These are phyloP conservation scores for Daphoenositta chrysoptera DNA, from an alignment of 2,113 vertebrate genomes.

Conservation along the genomic window DNA sequence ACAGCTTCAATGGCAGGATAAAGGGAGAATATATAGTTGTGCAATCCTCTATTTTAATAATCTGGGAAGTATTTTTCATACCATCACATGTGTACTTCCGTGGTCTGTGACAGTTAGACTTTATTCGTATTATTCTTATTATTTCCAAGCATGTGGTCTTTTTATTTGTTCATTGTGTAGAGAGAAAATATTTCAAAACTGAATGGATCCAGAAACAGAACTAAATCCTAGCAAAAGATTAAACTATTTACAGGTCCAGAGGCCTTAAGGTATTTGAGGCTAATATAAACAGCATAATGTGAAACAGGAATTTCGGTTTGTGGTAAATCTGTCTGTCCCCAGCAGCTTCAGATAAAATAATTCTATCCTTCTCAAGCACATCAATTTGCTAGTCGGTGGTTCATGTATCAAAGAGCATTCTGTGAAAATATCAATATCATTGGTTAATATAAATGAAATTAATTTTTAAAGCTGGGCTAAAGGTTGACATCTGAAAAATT, in stretches of 20 bases:
- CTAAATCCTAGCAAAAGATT: conserved; percentile 19
- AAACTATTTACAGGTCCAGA: conserved; percentile 69
- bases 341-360: conserved; percentile 77
- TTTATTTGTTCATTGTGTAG: conserved; percentile 9
- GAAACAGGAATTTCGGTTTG: conserved; percentile 73
- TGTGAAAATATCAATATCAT: conserved; percentile 87
- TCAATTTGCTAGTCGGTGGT: conserved; percentile 77
- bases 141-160: neutral
- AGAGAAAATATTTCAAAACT: conserved; percentile 31
- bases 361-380: conserved; percentile 73
- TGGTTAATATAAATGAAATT: conserved; percentile 92
- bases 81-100: no score
- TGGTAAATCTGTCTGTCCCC: conserved; percentile 77
- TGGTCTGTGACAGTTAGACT: neutral
- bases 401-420: conserved; percentile 82
- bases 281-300: conserved; percentile 74
- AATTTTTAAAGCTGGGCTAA: conserved; percentile 88
- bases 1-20: neutral
- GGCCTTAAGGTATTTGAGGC: conserved; percentile 65
- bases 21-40: neutral
- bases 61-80: neutral
- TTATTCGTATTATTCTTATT: neutral
- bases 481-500: conserved; percentile 90
- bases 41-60: neutral
- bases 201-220: conserved; percentile 50